These are phyloP conservation scores for Nasonia giraulti DNA, from an alignment of 1,140 invertebrate species.

Conservation along the genomic window DNA sequence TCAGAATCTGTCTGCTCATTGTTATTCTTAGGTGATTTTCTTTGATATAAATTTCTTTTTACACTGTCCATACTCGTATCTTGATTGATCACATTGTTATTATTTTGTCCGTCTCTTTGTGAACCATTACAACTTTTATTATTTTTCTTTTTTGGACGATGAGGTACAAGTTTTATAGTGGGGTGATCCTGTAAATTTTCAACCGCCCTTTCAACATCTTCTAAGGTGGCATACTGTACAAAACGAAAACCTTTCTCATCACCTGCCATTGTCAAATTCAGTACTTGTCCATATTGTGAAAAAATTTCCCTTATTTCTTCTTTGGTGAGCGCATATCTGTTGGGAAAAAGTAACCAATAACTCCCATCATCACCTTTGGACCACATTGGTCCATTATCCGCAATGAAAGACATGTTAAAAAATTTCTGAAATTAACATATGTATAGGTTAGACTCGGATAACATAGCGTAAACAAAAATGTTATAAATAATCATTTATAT, in stretches of 20 bases:
- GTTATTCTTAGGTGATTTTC: conserved; percentile 2
- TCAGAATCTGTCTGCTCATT: neutral
- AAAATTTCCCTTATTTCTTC: conserved; percentile 54
- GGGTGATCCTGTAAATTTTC: conserved; percentile 50
- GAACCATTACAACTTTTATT: neutral
- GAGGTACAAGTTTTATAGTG: conserved; percentile 37
- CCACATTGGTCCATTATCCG: conserved; percentile 9
- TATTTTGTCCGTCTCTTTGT: neutral
- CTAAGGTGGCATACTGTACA: conserved; percentile 46
- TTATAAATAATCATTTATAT: neutral
- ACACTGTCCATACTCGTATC: neutral
- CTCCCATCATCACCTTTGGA: conserved; percentile 24
- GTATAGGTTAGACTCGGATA: neutral
- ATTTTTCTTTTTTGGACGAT: conserved; percentile 44
- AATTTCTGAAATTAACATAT: neutral
- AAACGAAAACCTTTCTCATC: conserved; percentile 57
- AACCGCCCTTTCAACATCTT: conserved; percentile 51
- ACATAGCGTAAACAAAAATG: neutral
- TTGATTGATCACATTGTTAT: neutral
- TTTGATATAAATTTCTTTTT: conserved; percentile 19
- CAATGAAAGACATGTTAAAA: neutral
- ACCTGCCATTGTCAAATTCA: conserved; percentile 42
- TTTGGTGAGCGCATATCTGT: conserved; percentile 47
- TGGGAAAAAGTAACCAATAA: conserved; percentile 55
- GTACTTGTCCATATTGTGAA: conserved; percentile 51